Base-by-base conservation (phyloP, 2,797 vertebrate species). In the Champsocephalus esox region DNA sequence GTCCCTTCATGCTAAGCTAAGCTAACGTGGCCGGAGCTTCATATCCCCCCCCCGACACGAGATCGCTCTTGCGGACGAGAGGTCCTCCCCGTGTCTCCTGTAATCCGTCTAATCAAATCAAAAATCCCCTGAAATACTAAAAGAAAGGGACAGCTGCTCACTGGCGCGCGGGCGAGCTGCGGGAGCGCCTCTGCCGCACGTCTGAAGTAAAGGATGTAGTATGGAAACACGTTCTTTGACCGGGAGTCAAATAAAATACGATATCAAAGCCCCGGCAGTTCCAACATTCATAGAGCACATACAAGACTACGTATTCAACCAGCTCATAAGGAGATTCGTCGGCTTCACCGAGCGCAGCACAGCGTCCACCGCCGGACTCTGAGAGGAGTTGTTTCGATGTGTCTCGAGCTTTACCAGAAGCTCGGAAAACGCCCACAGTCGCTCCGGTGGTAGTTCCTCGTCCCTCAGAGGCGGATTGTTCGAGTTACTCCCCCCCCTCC, bases 241-340 rank as follows among this genome's bases (percentile, higher is more conserved):
- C 34, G 34, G n/a, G 17, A 75, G n/a, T 51, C 43, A 14, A 38
- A 59, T 4, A 21, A 44, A 62, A 3, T 41, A 28, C 0, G 19
- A 56, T 9, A 59, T 14, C 2, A 5, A 4, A 70, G 64, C 69
- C 58, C 72, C 45, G 38, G 11, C 7, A 54, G 44, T 14, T 77
- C 56, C 56, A 55, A 88, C 83, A 88, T 85, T 85, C 83, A 79
- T 44, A 12, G 14, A 80, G 54, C 10, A 16, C 63, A 6, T 19
- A 81, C 82, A 82, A 59, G 54, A 60, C 49, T 56, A 14, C 4
- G 13, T 34, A 73, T 44, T 52, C 68, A 28, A 38, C 59, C 50
- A 63, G 49, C 28, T 75, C 3, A 1, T 51, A n/a, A 75, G 13
- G 34, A 3, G 19, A 64, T 62, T 77, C 19, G 51, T 56, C 51